A percentile compares a stretch with the other conserved stretches of the same genome.
Evolutionary conservation across 2,113 vertebrate genomes (phyloP).

Genomic region (Rhinoderma darwinii): DNA sequence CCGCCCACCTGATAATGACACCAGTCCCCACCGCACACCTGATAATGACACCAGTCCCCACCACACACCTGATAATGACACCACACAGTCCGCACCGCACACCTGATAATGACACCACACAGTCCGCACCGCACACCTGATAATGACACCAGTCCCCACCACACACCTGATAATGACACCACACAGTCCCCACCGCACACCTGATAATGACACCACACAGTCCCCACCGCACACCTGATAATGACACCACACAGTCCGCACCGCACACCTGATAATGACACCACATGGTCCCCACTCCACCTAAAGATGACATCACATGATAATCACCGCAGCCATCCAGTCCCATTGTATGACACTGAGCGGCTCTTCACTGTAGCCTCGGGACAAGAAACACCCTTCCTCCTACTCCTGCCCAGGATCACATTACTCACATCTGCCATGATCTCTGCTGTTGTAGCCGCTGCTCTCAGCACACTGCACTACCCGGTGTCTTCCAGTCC

Average conservation of each 20-base stretch:
- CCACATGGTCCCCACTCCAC: background rate
- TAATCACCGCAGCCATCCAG: background rate
- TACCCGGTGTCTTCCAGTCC: background rate
- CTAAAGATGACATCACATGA: background rate
- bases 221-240: background rate
- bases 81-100: background rate
- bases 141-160: background rate
- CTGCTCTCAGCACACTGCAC: background rate
- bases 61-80: background rate
- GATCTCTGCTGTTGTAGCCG: background rate
- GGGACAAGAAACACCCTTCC: too few relatives aligned
- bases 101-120: background rate
- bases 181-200: background rate
- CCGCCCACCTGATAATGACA: background rate
- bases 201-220: background rate
- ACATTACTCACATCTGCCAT: slow-evolving; percentile 73
- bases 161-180: background rate
- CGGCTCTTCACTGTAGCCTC: too few relatives aligned
- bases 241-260: background rate
- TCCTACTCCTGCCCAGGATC: background rate
- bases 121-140: background rate
- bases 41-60: background rate
- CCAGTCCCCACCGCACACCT: background rate
- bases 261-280: background rate
- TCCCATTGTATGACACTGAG: background rate